A percentile compares a stretch with the other conserved stretches of the same genome.
Evolutionary conservation across 2,113 vertebrate species (phyloP).

Genomic region (Oophaga pumilio): DNA sequence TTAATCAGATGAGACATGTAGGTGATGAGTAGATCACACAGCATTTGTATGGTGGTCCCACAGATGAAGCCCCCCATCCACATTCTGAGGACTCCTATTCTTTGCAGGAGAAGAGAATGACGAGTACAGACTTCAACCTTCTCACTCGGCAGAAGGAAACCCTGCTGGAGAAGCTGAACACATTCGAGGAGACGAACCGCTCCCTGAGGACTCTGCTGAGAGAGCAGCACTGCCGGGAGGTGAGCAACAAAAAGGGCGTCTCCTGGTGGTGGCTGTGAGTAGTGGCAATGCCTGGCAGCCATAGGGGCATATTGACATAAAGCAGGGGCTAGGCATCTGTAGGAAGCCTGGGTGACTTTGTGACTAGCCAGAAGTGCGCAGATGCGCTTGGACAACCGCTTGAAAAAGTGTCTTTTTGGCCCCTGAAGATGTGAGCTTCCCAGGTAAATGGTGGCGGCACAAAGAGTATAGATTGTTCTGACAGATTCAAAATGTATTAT

Average conservation of each 20-base stretch:
- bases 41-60: neutral
- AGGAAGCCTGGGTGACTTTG: too few species aligned
- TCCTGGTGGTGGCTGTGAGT: too few species aligned
- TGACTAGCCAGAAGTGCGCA: too few species aligned
- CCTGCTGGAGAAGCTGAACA: conserved; percentile 86
- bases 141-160: conserved; percentile 84
- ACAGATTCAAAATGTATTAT: neutral
- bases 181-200: conserved; percentile 86
- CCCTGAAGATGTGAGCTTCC: neutral
- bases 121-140: conserved; percentile 75
- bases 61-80: neutral
- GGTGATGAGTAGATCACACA: conserved; percentile 46
- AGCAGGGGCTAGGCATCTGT: too few species aligned
- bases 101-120: conserved; percentile 79
- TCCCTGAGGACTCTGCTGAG: conserved; percentile 82
- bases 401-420: neutral
- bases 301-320: too few species aligned
- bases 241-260: conserved; percentile 59
- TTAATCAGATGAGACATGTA: conserved; percentile 77
- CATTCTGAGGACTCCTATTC: neutral
- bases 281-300: too few species aligned
- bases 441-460: neutral
- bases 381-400: too few species aligned
- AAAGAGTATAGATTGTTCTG: neutral
- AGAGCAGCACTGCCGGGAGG: conserved; percentile 82